Evolutionary conservation across 2,888 invertebrate genomes (phyloP), one percentile per base, ranked within the genome.

Genomic region (Allygus modestus): DNA sequence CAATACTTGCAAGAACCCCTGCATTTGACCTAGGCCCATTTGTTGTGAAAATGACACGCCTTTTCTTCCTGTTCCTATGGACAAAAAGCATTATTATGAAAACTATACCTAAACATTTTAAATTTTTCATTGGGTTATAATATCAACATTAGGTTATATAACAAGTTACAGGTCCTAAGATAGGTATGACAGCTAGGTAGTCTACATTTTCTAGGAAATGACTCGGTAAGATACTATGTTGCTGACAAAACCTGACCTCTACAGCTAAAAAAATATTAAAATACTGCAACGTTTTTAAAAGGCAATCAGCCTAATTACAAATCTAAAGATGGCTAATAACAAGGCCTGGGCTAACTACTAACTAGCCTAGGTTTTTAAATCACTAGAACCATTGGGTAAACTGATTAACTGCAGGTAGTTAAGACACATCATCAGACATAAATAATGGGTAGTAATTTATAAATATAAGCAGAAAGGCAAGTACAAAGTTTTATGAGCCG

Each of bases 1-100:
- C 46, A 46, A 46, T 46, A 46, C 46, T 46, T 15, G 46, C 46
- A 46, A 46, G 46, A 46, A 46, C 46, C n/a, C n/a, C n/a, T n/a
- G n/a, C n/a, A n/a, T n/a, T 46, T 46, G 46, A 46, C 46, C 46
- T 46, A 15, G 46, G 17, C 46, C 46, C 17, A 1, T n/a, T n/a
- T n/a, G n/a, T n/a, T n/a, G n/a, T n/a, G 1, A 12, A 1, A 46
- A 46, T 46, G 46, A 46, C 15, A 46, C 46, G 46, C 46, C 46
- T 46, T 46, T 46, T 46, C 46, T 46, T 46, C 17, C 46, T 46
- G 12, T 46, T 46, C 46, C 46, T 46, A 11, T 15, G 46, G 46
- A 46, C 46, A 46, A 46, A 46, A 46, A 17, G 17, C 46, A 46
- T 46, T 46, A 15, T 46, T 46, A 46, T 15, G 46, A 46, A 46